phyloP scores from a whole-genome alignment of 2,888 invertebrate species.

The Eristalis tenax region DNA sequence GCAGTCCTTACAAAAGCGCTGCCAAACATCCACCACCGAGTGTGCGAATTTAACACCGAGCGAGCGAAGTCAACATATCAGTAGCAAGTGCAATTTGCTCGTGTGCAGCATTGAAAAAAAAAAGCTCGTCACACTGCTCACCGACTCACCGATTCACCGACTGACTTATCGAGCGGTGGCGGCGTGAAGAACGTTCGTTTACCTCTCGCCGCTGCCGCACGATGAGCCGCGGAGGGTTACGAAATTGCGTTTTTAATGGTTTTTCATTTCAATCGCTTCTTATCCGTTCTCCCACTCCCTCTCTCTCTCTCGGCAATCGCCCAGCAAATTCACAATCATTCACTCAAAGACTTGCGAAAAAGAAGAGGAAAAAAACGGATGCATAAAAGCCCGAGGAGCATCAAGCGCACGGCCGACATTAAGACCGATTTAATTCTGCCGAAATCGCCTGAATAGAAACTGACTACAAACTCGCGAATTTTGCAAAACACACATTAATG shows the following conservation, averaged over 20 bases:
- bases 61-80: conserved; percentile 6
- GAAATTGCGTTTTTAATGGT: conserved; percentile 61
- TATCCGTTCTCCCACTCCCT: background rate
- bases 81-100: conserved; percentile 51
- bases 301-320: background rate
- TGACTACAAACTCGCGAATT: conserved; percentile 23
- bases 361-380: background rate
- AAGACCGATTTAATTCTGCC: conserved; percentile 24
- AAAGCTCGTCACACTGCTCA: conserved; percentile 56
- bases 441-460: conserved; percentile 36
- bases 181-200: conserved; percentile 73
- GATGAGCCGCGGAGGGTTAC: conserved; percentile 49
- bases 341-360: conserved; percentile 21
- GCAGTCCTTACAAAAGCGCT: background rate
- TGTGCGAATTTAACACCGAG: conserved; percentile 15
- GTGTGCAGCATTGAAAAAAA: conserved; percentile 68
- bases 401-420: conserved; percentile 1
- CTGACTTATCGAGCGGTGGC: conserved; percentile 54
- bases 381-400: background rate
- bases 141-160: conserved; percentile 49
- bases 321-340: background rate
- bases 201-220: conserved; percentile 47
- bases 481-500: conserved; percentile 36
- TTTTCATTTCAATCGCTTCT: background rate
- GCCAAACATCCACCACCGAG: conserved; percentile 28